Conservation (phyloP, 2,888 invertebrate genomes). For the Taenaris catops region DNA sequence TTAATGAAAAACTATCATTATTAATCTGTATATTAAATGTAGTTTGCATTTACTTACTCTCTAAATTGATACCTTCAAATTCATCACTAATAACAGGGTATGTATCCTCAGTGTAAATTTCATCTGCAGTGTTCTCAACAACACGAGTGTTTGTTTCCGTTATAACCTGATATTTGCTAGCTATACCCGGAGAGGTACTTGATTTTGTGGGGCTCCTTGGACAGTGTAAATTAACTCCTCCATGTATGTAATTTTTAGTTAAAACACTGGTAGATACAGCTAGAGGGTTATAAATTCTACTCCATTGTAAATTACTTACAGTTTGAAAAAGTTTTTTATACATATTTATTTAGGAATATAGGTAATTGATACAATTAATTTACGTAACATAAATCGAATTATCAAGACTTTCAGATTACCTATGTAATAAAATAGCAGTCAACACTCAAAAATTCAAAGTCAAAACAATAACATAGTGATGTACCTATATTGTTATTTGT, state of each 20-base stretch:
- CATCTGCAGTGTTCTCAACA: slow-evolving; percentile 87
- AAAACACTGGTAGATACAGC: slow-evolving; percentile 2
- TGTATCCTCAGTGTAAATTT: slow-evolving; percentile 52
- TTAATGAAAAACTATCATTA: too few relatives aligned
- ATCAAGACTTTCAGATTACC: too few relatives aligned
- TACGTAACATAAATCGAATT: too few relatives aligned
- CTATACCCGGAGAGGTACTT: slow-evolving; percentile 62
- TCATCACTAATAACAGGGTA: slow-evolving; percentile 73
- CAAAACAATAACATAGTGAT: too few relatives aligned
- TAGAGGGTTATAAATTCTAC: slow-evolving; percentile 3
- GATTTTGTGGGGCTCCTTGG: slow-evolving; percentile 54
- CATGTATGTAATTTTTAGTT: slow-evolving; percentile 45
- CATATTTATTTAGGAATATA: too few relatives aligned
- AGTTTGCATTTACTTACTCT: slow-evolving; percentile 77
- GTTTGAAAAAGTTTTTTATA: slow-evolving; percentile 10
- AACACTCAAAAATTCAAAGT: too few relatives aligned
- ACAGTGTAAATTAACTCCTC: slow-evolving; percentile 49
- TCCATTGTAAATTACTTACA: slow-evolving; percentile 3
- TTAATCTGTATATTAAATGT: too few relatives aligned
- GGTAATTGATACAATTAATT: too few relatives aligned
- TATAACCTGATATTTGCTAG: slow-evolving; percentile 84
- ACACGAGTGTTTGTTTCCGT: slow-evolving; percentile 84
- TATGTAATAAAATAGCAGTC: too few relatives aligned
- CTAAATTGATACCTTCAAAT: slow-evolving; percentile 80
- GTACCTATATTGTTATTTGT: too few relatives aligned